phyloP scores from a whole-genome alignment of 2,797 vertebrate genomes.

The Tragopan temminckii region DNA sequence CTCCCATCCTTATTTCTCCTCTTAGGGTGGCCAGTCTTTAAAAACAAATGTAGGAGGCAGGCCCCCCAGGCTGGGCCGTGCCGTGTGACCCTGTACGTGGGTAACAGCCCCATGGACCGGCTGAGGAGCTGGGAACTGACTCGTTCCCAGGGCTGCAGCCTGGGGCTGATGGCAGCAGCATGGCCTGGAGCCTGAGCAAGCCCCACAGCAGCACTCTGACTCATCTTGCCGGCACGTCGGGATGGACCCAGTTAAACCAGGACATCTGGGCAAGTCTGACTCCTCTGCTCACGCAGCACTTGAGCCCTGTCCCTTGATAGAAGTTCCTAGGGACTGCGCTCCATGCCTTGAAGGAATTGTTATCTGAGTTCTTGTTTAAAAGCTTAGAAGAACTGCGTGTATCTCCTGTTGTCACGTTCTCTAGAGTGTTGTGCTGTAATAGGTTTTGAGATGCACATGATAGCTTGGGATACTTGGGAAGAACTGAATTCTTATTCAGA shows the following conservation, averaged over 20 bases:
- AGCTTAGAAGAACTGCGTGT: not conserved
- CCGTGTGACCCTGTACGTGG: not conserved
- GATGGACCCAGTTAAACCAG: not conserved
- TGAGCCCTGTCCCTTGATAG: not conserved
- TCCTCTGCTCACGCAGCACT: not conserved
- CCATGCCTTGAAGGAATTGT: not conserved
- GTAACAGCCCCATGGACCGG: not conserved
- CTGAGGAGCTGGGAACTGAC: not conserved
- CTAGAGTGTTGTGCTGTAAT: not conserved
- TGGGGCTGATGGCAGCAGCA: not conserved
- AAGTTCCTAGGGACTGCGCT: not conserved
- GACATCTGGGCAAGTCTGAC: not conserved
- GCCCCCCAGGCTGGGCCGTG: not conserved
- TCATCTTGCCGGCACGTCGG: fast-evolving
- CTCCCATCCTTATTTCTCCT: not conserved
- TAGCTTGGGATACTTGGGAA: not conserved
- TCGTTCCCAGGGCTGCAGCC: not conserved
- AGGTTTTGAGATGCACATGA: not conserved
- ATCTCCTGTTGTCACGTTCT: not conserved
- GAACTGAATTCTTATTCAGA: not conserved
- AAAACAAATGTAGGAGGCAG: not conserved
- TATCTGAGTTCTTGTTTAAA: not conserved
- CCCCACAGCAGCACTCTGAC: not conserved
- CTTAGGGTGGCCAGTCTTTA: not conserved
- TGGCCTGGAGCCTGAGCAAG: not conserved